These are phyloP conservation scores for Lagothrix lagotricha DNA, from an alignment of 2,797 vertebrate genomes.

Conservation along the genomic window DNA sequence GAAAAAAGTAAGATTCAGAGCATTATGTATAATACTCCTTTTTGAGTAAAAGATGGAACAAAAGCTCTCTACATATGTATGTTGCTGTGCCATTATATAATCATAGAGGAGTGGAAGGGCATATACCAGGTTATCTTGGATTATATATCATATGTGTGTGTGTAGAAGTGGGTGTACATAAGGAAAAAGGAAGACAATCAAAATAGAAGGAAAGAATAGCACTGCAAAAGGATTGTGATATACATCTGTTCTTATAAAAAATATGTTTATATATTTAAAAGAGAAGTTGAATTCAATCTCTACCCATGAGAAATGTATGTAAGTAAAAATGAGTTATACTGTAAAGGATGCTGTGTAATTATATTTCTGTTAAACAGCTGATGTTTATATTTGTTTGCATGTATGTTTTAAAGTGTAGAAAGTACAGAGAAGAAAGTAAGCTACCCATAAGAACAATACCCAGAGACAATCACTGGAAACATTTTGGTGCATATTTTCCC, in stretches of 20 bases:
- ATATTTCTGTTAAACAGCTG: not conserved
- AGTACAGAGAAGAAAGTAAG: constrained; percentile 16
- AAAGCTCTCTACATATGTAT: not conserved
- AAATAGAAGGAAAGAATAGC: not conserved
- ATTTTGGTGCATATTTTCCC: not conserved
- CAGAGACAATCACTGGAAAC: not conserved
- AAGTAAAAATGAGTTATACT: not conserved
- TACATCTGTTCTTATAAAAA: not conserved
- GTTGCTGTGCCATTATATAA: not conserved
- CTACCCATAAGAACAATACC: not conserved
- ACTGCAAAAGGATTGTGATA: not conserved
- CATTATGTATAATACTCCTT: not conserved
- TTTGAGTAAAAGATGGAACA: not conserved
- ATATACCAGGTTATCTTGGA: not conserved
- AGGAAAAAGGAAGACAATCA: not conserved
- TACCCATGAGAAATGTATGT: not conserved
- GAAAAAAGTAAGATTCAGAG: not conserved
- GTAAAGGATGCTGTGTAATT: not conserved
- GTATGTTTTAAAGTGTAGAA: not conserved
- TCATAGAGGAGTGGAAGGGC: not conserved
- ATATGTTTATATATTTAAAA: not conserved
- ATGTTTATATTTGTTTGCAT: not conserved
- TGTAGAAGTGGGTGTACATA: not conserved
- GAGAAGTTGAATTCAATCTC: not conserved
- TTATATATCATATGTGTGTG: not conserved